Base-by-base conservation (phyloP, 2,797 vertebrate genomes). In the Silurus aristotelis region DNA sequence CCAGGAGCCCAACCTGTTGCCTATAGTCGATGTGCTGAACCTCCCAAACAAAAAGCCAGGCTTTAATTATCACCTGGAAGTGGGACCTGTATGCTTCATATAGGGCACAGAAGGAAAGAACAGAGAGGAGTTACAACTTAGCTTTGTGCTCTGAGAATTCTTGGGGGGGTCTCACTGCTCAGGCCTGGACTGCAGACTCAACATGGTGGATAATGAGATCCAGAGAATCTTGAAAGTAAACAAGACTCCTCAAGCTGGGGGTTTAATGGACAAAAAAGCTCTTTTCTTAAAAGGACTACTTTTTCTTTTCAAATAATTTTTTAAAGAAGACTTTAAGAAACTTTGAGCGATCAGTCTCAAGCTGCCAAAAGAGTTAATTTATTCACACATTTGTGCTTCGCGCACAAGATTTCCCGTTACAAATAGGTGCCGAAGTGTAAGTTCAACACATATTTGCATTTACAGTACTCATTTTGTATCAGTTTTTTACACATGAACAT, bases 51-150 rank as follows among this genome's bases (percentile, higher is more conserved):
- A 94, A 43, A 93, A 95, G 83, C 91, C 95, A 2, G 96, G 96
- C 43, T 95, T 95, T 77, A 96, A 91, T 4, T 96, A 96, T 83
- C 96, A 97, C 94, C 95, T 99, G 0, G 98, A 99, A 94, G 96
- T 98, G 0, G 97, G 98, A 90, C 95, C 96, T 0, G 96, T 98
- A 0, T 99, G 98, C 94, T 99, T 99, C 93, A 93, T 98, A 87
- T 99, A 95, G 94, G 83, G 87, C 82, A 0, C 1, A 1, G 55
- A 48, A 31, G 63, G 13, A 84, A 25, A 55, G 22, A 9, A 38
- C 27, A 38, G 22, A 79, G 8, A 68, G 10, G 31, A 48, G 58
- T n/a, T 68, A 43, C 20, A 84, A 67, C 68, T 31, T 5, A 38
- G 22, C 31, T 38, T 46, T 60, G 52, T 48, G 76, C 75, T 46